A percentile compares a stretch with the other conserved stretches of the same genome.
Evolutionary conservation across 2,888 invertebrate genomes (phyloP).

Genomic region (Elegia similella): DNA sequence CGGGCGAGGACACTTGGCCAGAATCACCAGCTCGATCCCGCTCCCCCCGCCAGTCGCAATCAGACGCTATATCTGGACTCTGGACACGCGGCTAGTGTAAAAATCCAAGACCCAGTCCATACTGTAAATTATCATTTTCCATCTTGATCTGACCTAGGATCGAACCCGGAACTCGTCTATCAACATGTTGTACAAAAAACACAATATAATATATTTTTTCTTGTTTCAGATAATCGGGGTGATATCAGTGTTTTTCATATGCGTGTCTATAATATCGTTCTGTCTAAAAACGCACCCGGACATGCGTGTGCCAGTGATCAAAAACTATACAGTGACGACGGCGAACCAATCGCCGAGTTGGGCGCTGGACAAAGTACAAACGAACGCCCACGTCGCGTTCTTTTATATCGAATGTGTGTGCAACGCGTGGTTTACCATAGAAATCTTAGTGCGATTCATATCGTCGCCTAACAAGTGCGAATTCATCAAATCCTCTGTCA

Average conservation of each 20-base stretch:
- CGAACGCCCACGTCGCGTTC: conserved; percentile 98
- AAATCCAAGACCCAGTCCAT: too few relatives aligned
- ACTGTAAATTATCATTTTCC: too few relatives aligned
- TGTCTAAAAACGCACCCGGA: conserved; percentile 99
- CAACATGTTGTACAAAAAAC: neutral
- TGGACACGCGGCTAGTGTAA: too few relatives aligned
- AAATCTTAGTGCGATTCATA: conserved; percentile 95
- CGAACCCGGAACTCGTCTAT: too few relatives aligned
- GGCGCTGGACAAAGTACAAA: conserved; percentile 94
- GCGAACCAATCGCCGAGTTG: conserved; percentile 88
- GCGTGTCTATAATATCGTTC: conserved; percentile 99
- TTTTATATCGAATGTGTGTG: conserved; percentile 99
- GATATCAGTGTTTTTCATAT: conserved; percentile 99
- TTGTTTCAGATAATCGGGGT: conserved; percentile 96
- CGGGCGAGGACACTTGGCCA: too few relatives aligned
- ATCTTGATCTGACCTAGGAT: too few relatives aligned
- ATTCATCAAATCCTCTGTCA: conserved; percentile 97
- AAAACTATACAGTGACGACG: conserved; percentile 89
- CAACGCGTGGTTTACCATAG: conserved; percentile 99
- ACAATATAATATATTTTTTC: conserved; percentile 24
- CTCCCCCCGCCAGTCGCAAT: too few relatives aligned
- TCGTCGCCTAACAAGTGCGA: conserved; percentile 96
- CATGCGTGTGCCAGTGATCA: conserved; percentile 95
- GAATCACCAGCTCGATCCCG: too few relatives aligned
- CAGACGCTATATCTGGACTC: too few relatives aligned